Conservation (phyloP, 2,888 invertebrate genomes). For the Rugalucina vietnamica region DNA sequence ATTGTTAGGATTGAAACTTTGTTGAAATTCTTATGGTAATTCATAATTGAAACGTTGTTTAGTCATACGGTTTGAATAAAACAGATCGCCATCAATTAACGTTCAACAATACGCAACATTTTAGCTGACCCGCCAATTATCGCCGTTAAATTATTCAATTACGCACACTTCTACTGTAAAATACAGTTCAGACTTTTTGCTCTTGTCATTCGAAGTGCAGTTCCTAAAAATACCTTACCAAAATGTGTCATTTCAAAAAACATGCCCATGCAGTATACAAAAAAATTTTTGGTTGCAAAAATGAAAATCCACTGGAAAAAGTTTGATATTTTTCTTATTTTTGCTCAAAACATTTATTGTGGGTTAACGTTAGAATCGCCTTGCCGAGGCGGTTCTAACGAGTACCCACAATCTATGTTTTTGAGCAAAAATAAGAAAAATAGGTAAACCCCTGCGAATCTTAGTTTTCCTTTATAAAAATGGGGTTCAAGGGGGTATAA, state of each 20-base stretch:
- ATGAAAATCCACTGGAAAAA: no score
- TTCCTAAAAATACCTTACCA: no score
- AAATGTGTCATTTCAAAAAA: no score
- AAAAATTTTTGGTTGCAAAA: no score
- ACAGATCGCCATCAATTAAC: conserved; percentile 1
- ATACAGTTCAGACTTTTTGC: not conserved
- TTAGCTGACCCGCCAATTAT: conserved; percentile 2
- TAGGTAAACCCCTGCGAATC: not conserved
- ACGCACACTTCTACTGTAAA: not conserved
- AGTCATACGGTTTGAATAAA: not conserved
- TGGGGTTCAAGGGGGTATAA: not conserved
- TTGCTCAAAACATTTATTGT: no score
- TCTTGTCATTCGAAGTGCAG: no score
- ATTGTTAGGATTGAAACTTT: conserved; percentile 13
- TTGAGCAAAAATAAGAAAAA: not conserved
- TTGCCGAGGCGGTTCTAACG: not conserved
- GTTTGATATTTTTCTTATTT: no score
- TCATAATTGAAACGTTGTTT: conserved; percentile 10
- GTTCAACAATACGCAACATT: not conserved
- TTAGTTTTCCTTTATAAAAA: not conserved
- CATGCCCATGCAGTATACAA: no score
- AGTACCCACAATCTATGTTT: not conserved
- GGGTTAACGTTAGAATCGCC: no score
- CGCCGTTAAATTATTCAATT: conserved; percentile 1
- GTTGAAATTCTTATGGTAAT: conserved; percentile 16